Evolutionary conservation across 2,113 vertebrate species (phyloP), one percentile per base, ranked within the genome.

Genomic region (Pluvianellus socialis): DNA sequence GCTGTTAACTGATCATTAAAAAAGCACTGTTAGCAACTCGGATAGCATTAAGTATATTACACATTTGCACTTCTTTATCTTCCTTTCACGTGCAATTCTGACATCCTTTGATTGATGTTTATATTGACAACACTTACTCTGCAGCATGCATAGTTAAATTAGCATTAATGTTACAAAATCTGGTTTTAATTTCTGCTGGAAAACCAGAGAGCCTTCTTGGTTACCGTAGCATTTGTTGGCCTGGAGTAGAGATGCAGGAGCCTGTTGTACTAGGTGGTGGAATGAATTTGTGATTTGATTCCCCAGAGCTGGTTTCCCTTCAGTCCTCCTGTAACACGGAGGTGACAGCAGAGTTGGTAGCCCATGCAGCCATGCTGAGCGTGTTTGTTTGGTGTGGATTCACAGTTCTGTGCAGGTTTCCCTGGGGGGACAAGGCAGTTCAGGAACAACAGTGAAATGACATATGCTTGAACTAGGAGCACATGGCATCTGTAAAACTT

Each of bases 401-500:
- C 10, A 3, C 56, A 56, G 65, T 38, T 79, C 85, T 93, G 32
- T 53, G 82, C 62, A 76, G 38, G 32, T 85, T 94, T 90, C 75
- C 74, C 85, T 50, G 28, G 44, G 45, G 56, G 32, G 9, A 70
- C 21, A 74, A 42, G 84, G 24, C 81, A 44, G 50, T 15, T 89
- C 38, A 58, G 72, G 42, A 95, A 52, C 75, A 95, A 33, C 1
- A 76, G 61, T 52, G 49, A 86, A 83, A 92, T 89, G 52, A 90
- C 66, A 65, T 77, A 23, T 45, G 35, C 42, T 76, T 94, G 74
- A 95, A 77, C 49, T 77, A 72, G n/a, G 66, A 95, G 38, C 71
- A 77, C 67, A 59, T 45, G 89, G 79, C 66, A 94, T 50, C 84
- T 90, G 91, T 87, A 92, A 82, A 95, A 91, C 63, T 71, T 94